These are phyloP conservation scores for Paraplagusia blochii DNA, from an alignment of 2,113 vertebrate genomes.

Conservation along the genomic window DNA sequence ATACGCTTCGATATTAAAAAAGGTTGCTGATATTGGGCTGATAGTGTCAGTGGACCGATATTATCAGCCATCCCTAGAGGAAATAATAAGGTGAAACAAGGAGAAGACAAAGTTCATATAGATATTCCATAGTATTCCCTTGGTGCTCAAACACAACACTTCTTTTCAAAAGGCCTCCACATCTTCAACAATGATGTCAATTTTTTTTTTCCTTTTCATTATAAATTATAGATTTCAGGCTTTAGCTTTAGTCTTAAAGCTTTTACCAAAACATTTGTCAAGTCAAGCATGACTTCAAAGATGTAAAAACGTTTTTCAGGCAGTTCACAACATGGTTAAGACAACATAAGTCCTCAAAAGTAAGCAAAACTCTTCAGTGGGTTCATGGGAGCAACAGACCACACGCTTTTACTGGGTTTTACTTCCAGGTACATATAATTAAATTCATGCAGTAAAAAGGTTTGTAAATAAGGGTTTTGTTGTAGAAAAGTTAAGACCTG, in stretches of 20 bases:
- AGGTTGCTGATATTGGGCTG: no score
- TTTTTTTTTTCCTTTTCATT: slow-evolving; percentile 24
- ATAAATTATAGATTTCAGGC: slow-evolving; percentile 29
- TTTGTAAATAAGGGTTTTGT: slow-evolving; percentile 1
- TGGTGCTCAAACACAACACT: slow-evolving; percentile 45
- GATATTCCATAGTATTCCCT: slow-evolving; percentile 32
- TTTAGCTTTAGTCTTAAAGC: neutral
- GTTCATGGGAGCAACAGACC: slow-evolving; percentile 2
- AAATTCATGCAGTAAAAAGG: slow-evolving; percentile 13
- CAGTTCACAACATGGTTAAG: no score
- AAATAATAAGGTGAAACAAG: slow-evolving; percentile 1
- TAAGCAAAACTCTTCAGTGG: neutral
- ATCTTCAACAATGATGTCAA: slow-evolving; percentile 29
- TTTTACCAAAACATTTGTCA: no score
- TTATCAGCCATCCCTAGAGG: no score
- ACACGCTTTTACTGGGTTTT: neutral
- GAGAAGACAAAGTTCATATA: neutral
- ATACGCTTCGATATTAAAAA: no score
- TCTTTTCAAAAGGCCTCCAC: slow-evolving; percentile 27
- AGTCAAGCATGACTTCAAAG: no score
- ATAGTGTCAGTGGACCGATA: no score
- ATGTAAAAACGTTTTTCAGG: no score
- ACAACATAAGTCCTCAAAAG: neutral
- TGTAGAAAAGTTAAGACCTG: slow-evolving; percentile 4
- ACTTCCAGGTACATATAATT: neutral